Evolutionary conservation across 2,113 vertebrate genomes (phyloP), one percentile per base, ranked within the genome.

Genomic region (Tretioscincus oriximinensis): DNA sequence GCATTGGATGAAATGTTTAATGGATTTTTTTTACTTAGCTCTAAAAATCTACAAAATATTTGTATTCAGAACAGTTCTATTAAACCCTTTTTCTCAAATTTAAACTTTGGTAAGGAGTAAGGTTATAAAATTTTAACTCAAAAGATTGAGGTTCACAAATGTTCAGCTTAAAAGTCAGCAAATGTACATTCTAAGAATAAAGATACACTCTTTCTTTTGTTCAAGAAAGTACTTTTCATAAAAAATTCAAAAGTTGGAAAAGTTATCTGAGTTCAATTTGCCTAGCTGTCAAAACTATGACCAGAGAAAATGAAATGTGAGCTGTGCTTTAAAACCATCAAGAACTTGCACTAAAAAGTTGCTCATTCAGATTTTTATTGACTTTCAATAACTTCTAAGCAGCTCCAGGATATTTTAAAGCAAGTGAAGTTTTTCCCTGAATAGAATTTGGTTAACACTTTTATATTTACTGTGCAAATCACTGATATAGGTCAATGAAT

Each of bases 121-220:
- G 81, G 84, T 87, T 88, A 94, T 95, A 88, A 95, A 95, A 92
- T 94, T 93, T 94, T 95, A 93, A 95, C 84, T 88, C 84, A 76
- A 87, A 81, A 41, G 24, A 41, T 26, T 85, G 83, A 89, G 65
- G 9, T 86, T 90, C 79, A 91, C 76, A 58, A 86, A 82, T 82
- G 71, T 69, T 92, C 65, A 67, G 31, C 81, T 90, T 81, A 89
- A 90, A 89, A 78, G 9, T 87, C 1, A 86, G 28, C 22, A 78
- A 14, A 75, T 83, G 3, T 51, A 0, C 68, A 60, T 49, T 41
- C 73, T 22, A 9, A 35, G 66, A 80, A 84, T 60, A 9, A 87
- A n/a, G 77, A 66, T 64, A 87, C 63, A 83, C 71, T 0, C 2
- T 20, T 24, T 81, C 28, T 41, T 10, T 28, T 1, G 3, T 7